Conservation (phyloP, 1,140 invertebrate genomes). For the Drosophila varians region DNA sequence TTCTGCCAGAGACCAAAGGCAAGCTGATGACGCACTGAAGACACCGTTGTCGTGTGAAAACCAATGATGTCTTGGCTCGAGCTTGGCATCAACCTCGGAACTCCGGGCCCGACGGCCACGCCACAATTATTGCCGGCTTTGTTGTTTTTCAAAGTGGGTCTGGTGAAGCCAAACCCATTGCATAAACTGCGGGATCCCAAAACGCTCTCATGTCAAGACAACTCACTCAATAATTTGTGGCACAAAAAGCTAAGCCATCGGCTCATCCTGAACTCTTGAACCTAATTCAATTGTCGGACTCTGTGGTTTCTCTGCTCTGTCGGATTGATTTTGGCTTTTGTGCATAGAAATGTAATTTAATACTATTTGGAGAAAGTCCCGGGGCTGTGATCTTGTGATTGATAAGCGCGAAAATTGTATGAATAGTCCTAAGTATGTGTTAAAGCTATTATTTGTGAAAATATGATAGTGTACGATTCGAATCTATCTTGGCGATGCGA, state of each 20-base stretch:
- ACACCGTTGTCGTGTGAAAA: conserved; percentile 43
- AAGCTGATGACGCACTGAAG: conserved; percentile 66
- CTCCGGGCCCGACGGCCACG: conserved; percentile 39
- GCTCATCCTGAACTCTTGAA: conserved; percentile 73
- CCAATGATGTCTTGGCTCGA: conserved; percentile 32
- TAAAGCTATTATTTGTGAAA: conserved; percentile 18
- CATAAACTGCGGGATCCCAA: conserved; percentile 45
- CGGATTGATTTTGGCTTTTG: conserved; percentile 2
- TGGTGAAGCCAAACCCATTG: conserved; percentile 28
- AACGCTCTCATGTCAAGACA: conserved; percentile 25
- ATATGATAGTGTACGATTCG: background rate
- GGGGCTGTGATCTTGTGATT: conserved; percentile 52
- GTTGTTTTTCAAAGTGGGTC: conserved; percentile 11
- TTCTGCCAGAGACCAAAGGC: conserved; percentile 74
- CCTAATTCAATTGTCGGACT: conserved; percentile 61
- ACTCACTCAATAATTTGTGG: conserved; percentile 39
- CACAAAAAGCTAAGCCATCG: conserved; percentile 28
- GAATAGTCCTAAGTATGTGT: conserved; percentile 22
- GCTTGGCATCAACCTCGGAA: conserved; percentile 19
- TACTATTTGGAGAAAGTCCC: conserved; percentile 55
- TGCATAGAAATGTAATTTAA: conserved; percentile 47
- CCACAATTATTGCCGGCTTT: conserved; percentile 45
- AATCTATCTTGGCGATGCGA: background rate
- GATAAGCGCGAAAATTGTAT: conserved; percentile 43
- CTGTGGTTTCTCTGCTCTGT: conserved; percentile 19